Conservation (phyloP, 2,888 invertebrate species). For the Cerastis leucographa region DNA sequence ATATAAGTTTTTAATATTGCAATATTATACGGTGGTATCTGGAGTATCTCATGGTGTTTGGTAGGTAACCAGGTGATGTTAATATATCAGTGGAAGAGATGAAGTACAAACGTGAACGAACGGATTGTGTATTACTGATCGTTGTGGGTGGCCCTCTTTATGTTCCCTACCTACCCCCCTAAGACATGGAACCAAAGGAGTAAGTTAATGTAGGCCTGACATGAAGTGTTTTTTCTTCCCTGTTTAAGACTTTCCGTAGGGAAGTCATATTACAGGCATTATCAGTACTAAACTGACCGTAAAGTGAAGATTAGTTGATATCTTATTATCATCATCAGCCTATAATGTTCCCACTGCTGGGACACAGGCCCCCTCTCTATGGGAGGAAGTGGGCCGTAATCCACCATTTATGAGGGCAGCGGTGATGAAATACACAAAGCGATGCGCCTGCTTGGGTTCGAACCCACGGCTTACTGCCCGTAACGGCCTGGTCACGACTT, state of each 20-base stretch:
- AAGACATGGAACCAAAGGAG: background rate
- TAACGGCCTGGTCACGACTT: too few relatives aligned
- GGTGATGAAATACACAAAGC: too few relatives aligned
- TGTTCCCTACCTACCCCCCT: background rate
- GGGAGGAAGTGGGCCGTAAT: too few relatives aligned
- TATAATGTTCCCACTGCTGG: too few relatives aligned
- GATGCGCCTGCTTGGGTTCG: too few relatives aligned
- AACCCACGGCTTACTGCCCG: too few relatives aligned
- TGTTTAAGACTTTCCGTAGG: background rate
- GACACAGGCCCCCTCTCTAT: too few relatives aligned
- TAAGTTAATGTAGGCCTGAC: background rate
- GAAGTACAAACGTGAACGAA: background rate
- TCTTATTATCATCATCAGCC: too few relatives aligned
- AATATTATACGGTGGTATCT: constrained; percentile 3
- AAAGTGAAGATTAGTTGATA: background rate
- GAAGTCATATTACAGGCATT: background rate
- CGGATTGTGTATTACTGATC: background rate
- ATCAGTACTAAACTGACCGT: background rate
- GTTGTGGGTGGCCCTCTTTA: background rate
- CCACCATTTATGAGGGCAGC: too few relatives aligned
- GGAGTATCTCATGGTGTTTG: background rate
- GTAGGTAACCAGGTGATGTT: background rate
- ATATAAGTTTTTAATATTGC: constrained; percentile 12
- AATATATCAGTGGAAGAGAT: background rate
- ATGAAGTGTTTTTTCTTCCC: background rate